A percentile compares a stretch with the other conserved stretches of the same genome.
Evolutionary conservation across 2,888 invertebrate genomes (phyloP).

Genomic region (Romanomermis culicivorax): DNA sequence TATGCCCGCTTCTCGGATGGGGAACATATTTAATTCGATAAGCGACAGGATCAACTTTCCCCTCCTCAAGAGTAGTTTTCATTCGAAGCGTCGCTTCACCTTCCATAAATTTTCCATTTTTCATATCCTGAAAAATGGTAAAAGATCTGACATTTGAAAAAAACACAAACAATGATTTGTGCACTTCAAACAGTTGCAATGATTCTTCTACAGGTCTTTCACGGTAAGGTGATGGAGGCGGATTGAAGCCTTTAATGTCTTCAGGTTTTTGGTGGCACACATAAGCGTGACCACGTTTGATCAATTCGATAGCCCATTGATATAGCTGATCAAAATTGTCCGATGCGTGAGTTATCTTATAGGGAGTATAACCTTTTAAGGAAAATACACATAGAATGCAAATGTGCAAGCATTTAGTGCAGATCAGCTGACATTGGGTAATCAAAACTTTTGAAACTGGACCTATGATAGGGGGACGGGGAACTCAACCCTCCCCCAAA

Average conservation of each 20-base stretch:
- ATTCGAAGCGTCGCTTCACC: conserved; percentile 83
- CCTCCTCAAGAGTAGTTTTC: conserved; percentile 88
- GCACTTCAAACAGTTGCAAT: conserved; percentile 64
- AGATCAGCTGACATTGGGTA: too few relatives aligned
- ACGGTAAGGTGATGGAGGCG: conserved; percentile 80
- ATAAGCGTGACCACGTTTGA: conserved; percentile 66
- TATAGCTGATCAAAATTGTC: conserved; percentile 88
- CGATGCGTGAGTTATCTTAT: conserved; percentile 77
- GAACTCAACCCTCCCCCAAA: too few relatives aligned
- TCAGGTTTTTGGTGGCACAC: conserved; percentile 89
- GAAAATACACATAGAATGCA: too few relatives aligned
- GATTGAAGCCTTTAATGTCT: conserved; percentile 87
- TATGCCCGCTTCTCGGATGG: conserved; percentile 71
- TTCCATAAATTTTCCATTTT: conserved; percentile 83
- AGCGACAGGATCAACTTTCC: conserved; percentile 96
- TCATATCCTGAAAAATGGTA: conserved; percentile 90
- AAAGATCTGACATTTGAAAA: too few relatives aligned
- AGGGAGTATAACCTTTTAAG: conserved; percentile 57
- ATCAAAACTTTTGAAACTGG: too few relatives aligned
- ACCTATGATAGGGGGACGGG: too few relatives aligned
- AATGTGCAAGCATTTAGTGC: too few relatives aligned
- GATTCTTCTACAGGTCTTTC: conserved; percentile 70
- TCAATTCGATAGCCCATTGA: conserved; percentile 66
- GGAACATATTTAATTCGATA: conserved; percentile 84
- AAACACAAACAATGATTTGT: too few relatives aligned